Base-by-base conservation (phyloP, 2,113 vertebrate species). In the Gallinago paraguaiae region DNA sequence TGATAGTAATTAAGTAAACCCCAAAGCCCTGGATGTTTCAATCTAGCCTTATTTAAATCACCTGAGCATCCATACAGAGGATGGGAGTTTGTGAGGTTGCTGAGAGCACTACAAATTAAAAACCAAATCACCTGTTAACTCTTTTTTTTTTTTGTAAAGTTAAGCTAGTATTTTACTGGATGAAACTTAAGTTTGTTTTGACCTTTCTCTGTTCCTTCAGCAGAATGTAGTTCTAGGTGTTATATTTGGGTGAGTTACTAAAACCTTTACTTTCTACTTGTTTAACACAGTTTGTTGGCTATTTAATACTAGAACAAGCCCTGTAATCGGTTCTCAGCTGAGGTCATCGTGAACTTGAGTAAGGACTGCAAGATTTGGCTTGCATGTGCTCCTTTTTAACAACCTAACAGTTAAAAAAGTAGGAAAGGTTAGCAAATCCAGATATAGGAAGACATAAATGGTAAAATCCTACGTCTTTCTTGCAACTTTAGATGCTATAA, bases 111-210 rank as follows among this genome's bases (percentile, higher is more conserved):
- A 30, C 27, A 61, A 68, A 39, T 5, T 3, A 56, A 39, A 7
- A 51, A 43, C 4, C 0, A 33, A 39, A 68, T 17, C 16, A 33
- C 7, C 3, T 51, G 18, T 5, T 0, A 50, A 25, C 3, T 3
- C 3, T 14, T 51, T 27, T 15, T 45, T 33, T 54, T 14, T 39
- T 50, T 20, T 16, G 48, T 16, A 4, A 65, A 45, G 6, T 25
- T 4, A 59, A 74, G n/a, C 5, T 63, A 23, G 14, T 12, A 17
- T 30, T 70, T 81, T 63, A 43, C 3, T 46, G 51, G 46, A 60
- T 17, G 8, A 70, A 70, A 68, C 2, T 74, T 28, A 3, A 69
- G 2, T n/a, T 51, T 3, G 28, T 59, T 93, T 83, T 63, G 6
- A 50, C 9, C 84, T 93, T 71, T 46, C 30, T 75, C 48, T 68